Conservation (phyloP, 2,797 vertebrate genomes). For the Anisognathus igniventris region DNA sequence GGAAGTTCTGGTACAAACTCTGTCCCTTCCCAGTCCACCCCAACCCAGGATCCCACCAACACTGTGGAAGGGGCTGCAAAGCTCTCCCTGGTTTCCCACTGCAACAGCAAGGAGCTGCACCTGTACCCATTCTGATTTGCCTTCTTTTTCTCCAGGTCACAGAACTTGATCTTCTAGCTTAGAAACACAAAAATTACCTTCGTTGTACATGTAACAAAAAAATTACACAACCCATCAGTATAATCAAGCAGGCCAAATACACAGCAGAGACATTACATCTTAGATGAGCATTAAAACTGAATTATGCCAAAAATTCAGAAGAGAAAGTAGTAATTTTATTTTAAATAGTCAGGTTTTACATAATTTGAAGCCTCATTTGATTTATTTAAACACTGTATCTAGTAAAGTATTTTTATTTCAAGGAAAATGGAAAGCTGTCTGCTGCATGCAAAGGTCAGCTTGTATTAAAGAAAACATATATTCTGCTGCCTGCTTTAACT, state of each 20-base stretch:
- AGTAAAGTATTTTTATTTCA: constrained; percentile 6
- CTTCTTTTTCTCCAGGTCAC: background rate
- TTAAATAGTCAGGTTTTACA: constrained; percentile 10
- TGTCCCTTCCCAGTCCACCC: background rate
- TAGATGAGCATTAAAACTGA: background rate
- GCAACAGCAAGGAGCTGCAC: background rate
- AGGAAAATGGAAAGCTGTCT: background rate
- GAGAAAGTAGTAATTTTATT: background rate
- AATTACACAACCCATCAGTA: background rate
- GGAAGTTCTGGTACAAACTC: background rate
- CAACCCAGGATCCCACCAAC: accelerated
- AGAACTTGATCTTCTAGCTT: background rate
- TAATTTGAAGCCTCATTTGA: constrained; percentile 23
- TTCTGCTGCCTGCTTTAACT: background rate
- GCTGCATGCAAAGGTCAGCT: background rate
- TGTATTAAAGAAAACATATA: background rate
- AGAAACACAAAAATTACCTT: background rate
- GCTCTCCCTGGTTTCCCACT: background rate
- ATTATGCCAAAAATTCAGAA: background rate
- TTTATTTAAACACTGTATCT: constrained; percentile 13
- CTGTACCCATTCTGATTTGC: background rate
- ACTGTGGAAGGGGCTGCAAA: accelerated
- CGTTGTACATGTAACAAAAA: background rate
- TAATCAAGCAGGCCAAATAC: constrained; percentile 1
- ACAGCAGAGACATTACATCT: background rate